A percentile compares a stretch with the other conserved stretches of the same genome.
Evolutionary conservation across 2,797 vertebrate genomes (phyloP).

Genomic region (Catharus ustulatus): DNA sequence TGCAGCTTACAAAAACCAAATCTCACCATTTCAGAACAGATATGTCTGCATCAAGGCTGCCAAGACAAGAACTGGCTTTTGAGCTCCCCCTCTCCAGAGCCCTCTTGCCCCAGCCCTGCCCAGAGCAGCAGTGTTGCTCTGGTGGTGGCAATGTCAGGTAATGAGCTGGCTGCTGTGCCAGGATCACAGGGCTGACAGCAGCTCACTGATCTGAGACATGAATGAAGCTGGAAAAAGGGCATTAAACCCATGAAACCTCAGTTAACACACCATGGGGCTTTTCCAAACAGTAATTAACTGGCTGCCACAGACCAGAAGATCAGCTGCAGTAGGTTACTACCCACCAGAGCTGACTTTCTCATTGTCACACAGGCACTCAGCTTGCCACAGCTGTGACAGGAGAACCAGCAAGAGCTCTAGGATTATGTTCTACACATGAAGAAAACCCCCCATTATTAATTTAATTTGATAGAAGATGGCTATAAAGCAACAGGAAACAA

Average conservation of each 20-base stretch:
- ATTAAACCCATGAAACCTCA: neutral
- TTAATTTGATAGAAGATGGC: neutral
- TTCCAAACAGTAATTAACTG: neutral
- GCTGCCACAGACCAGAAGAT: neutral
- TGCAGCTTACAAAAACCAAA: neutral
- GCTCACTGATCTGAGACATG: neutral
- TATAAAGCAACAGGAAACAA: neutral
- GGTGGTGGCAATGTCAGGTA: neutral
- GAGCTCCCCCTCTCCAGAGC: neutral
- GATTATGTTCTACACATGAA: neutral
- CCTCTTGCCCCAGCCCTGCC: neutral
- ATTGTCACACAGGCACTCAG: neutral
- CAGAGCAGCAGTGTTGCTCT: neutral
- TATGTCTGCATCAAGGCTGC: neutral
- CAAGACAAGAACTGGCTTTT: neutral
- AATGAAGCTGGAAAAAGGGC: neutral
- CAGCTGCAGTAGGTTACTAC: neutral
- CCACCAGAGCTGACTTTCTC: neutral
- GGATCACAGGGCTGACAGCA: neutral
- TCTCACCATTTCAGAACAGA: neutral
- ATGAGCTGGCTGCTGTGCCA: neutral
- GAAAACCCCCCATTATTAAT: fast-evolving
- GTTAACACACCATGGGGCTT: neutral
- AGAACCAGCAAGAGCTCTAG: neutral
- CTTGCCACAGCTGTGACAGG: neutral